Evolutionary conservation across 1,140 invertebrate species (phyloP).

Genomic region (Cyclargus thomasi): DNA sequence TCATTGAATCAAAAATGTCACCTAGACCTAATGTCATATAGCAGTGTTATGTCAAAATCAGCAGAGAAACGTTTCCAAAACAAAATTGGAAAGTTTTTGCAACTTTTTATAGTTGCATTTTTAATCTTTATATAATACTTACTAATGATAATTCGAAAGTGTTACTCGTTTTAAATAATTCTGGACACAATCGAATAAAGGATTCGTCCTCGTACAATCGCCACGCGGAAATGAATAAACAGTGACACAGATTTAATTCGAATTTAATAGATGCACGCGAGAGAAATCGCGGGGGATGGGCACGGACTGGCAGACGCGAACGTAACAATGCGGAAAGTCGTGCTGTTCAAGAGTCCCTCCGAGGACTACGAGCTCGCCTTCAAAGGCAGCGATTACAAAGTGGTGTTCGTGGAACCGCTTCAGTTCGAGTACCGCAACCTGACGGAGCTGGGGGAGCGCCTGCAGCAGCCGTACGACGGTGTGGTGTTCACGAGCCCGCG

Average conservation of each 20-base stretch:
- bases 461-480: constrained; percentile 68
- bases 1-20: background rate
- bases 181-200: background rate
- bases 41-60: background rate
- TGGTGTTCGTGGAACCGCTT: constrained; percentile 73
- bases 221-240: background rate
- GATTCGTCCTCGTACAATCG: background rate
- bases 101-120: background rate
- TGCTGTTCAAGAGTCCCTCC: constrained; percentile 75
- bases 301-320: background rate
- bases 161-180: no score
- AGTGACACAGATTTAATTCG: background rate
- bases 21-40: background rate
- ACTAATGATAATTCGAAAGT: no score
- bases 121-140: background rate
- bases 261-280: background rate
- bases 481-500: constrained; percentile 75
- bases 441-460: constrained; percentile 51
- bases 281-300: background rate
- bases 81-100: constrained; percentile 12
- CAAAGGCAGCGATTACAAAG: constrained; percentile 60
- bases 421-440: constrained; percentile 68
- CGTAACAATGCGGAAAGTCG: constrained; percentile 62
- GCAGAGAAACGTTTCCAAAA: background rate
- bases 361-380: constrained; percentile 73